Conservation (phyloP, 2,113 vertebrate species). For the Cebus imitator region DNA sequence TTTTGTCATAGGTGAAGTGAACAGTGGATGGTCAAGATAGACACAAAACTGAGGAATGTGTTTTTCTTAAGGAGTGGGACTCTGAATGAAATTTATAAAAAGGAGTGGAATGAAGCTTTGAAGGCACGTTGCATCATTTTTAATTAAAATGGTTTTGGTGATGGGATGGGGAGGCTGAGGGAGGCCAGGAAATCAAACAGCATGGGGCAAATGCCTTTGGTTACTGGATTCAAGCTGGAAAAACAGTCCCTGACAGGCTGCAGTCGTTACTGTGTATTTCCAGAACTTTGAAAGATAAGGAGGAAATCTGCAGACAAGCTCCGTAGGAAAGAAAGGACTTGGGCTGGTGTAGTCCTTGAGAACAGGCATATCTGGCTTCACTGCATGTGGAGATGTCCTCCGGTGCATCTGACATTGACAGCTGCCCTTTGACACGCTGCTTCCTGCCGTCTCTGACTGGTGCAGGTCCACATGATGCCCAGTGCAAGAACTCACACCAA, state of each 20-base stretch:
- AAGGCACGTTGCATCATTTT: not conserved
- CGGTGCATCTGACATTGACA: not conserved
- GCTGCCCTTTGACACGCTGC: not conserved
- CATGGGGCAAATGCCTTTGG: constrained; percentile 16
- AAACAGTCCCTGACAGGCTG: constrained; percentile 38
- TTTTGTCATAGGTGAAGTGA: not conserved
- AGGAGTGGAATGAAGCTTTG: not conserved
- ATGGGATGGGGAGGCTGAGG: not conserved
- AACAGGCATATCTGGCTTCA: constrained; percentile 22
- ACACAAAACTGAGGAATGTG: not conserved
- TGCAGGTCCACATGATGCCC: not conserved
- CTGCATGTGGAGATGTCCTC: not conserved
- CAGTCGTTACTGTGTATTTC: constrained; percentile 9
- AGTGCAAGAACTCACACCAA: not conserved
- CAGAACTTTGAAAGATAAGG: constrained; percentile 57
- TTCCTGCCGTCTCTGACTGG: not conserved
- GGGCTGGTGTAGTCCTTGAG: not conserved
- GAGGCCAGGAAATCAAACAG: not conserved
- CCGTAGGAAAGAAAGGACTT: constrained; percentile 6
- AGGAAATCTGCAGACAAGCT: constrained; percentile 51
- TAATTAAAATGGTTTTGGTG: not conserved
- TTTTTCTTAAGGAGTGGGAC: not conserved
- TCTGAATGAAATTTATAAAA: not conserved
- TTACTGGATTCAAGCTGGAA: constrained; percentile 51
- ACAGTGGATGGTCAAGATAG: not conserved